Percentiles rank a stretch among this genome's conserved stretches.
Evolutionary conservation across 2,888 invertebrate species (phyloP).

Genomic region (Megamerina dolium): DNA sequence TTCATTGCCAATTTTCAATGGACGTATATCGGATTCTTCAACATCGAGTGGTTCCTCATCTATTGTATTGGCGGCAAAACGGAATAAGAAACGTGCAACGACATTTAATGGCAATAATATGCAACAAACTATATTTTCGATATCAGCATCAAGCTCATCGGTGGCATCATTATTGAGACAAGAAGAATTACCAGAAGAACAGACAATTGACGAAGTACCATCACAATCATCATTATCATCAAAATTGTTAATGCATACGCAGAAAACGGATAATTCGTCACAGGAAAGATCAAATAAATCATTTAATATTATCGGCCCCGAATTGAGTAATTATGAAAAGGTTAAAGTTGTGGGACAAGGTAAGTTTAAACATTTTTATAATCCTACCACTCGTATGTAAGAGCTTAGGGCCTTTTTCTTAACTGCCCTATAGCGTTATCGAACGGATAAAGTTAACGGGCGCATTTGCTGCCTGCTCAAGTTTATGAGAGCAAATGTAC

Average conservation of each 20-base stretch:
- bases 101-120: constrained; percentile 21
- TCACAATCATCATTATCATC: neutral
- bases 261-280: constrained; percentile 19
- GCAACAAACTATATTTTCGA: constrained; percentile 35
- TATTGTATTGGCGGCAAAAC: constrained; percentile 20
- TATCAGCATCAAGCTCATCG: constrained; percentile 27
- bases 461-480: too few relatives aligned
- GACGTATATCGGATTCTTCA: constrained; percentile 40
- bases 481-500: too few relatives aligned
- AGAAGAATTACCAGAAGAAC: constrained; percentile 3
- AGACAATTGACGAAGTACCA: constrained; percentile 5
- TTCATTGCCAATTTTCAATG: constrained; percentile 45
- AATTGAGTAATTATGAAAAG: constrained; percentile 43
- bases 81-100: constrained; percentile 22
- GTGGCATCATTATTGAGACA: constrained; percentile 22
- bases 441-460: too few relatives aligned
- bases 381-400: too few relatives aligned
- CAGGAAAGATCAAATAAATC: constrained; percentile 13
- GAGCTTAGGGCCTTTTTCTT: too few relatives aligned
- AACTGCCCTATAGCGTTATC: too few relatives aligned
- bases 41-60: constrained; percentile 34
- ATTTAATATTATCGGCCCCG: constrained; percentile 32
- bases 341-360: constrained; percentile 46
- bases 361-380: constrained; percentile 10
- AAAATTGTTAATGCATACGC: too few relatives aligned